Conservation (phyloP, 1,140 invertebrate species). For the Magallana ariakensis region DNA sequence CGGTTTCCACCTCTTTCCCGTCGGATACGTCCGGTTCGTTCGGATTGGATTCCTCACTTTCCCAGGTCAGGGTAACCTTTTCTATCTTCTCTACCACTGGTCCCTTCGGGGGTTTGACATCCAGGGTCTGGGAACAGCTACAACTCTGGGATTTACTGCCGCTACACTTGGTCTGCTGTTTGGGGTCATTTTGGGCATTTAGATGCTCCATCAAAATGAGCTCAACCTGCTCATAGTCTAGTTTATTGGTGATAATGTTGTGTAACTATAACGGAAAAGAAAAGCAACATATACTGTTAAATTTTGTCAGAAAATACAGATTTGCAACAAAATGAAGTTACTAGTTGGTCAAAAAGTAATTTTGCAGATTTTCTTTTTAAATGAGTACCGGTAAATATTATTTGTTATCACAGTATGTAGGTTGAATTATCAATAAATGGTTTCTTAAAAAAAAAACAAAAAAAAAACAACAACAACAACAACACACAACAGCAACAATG, state of each 20-base stretch:
- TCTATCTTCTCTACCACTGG: constrained; percentile 31
- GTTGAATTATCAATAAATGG: too few species aligned
- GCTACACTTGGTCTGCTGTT: background rate
- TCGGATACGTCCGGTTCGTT: constrained; percentile 40
- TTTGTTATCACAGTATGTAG: too few species aligned
- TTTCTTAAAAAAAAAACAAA: too few species aligned
- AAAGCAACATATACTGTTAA: too few species aligned
- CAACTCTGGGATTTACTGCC: background rate
- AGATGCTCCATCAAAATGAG: constrained; percentile 52
- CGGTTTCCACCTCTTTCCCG: constrained; percentile 24
- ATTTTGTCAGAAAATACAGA: too few species aligned
- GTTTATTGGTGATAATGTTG: constrained; percentile 37
- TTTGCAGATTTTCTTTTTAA: too few species aligned
- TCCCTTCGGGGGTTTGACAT: constrained; percentile 36
- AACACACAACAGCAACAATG: too few species aligned
- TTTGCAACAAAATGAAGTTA: too few species aligned
- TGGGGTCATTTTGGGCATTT: constrained; percentile 16
- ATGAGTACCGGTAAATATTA: too few species aligned
- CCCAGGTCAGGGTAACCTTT: background rate
- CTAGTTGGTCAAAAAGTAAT: too few species aligned
- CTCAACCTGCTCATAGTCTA: constrained; percentile 47
- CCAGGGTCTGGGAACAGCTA: background rate
- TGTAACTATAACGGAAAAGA: background rate
- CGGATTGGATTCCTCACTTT: constrained; percentile 19
- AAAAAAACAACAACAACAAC: too few species aligned